Percentiles rank a stretch among this genome's conserved stretches.
Evolutionary conservation across 2,113 vertebrate genomes (phyloP).

Genomic region (Siniperca knerii): DNA sequence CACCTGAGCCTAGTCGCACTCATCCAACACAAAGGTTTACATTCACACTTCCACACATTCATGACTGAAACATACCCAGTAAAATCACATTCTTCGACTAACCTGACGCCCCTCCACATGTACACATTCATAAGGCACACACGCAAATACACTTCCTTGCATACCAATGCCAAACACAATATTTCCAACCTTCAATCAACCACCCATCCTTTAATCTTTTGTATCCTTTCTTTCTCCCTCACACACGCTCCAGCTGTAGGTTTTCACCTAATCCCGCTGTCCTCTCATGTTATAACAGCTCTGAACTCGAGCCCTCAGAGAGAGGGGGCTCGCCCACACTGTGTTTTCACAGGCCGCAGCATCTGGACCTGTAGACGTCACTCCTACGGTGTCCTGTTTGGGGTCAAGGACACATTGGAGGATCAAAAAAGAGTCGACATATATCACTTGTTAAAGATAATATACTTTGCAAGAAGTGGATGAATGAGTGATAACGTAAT

Average conservation of each 20-base stretch:
- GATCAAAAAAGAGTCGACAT: slow-evolving; percentile 63
- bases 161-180: slow-evolving; percentile 51
- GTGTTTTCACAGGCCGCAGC: slow-evolving; percentile 77
- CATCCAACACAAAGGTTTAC: slow-evolving; percentile 29
- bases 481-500: slow-evolving; percentile 29
- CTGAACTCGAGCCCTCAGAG: slow-evolving; percentile 72
- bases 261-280: slow-evolving; percentile 75
- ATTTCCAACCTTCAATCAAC: slow-evolving; percentile 44
- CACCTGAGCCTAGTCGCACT: slow-evolving; percentile 6
- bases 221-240: slow-evolving; percentile 31
- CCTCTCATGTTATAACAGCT: slow-evolving; percentile 79
- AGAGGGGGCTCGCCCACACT: slow-evolving; percentile 68
- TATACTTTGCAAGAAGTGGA: slow-evolving; percentile 38
- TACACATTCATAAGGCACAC: neutral
- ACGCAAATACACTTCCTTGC: neutral
- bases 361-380: slow-evolving; percentile 71
- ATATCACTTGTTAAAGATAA: slow-evolving; percentile 73
- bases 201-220: slow-evolving; percentile 57
- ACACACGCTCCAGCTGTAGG: slow-evolving; percentile 66
- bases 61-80: slow-evolving; percentile 29
- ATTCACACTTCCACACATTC: slow-evolving; percentile 39
- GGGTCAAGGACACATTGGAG: slow-evolving; percentile 69
- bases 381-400: slow-evolving; percentile 66
- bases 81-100: slow-evolving; percentile 56
- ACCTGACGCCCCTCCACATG: slow-evolving; percentile 14